phyloP scores from a whole-genome alignment of 2,113 vertebrate genomes.

The Siniperca chuatsi region DNA sequence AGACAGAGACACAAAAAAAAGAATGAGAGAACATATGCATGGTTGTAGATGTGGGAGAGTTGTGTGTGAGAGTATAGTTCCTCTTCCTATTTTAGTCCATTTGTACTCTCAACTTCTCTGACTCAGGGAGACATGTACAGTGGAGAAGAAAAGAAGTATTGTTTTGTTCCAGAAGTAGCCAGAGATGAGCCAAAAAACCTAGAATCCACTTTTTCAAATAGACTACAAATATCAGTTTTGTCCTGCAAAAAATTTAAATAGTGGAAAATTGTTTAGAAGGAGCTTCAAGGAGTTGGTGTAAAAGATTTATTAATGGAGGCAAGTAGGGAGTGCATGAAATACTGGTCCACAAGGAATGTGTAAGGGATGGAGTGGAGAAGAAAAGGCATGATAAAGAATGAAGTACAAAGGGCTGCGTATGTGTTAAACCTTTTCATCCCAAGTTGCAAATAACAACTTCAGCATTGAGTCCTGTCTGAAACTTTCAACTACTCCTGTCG shows the following conservation, averaged over 20 bases:
- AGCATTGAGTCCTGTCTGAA: neutral
- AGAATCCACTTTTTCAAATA: neutral
- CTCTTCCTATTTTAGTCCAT: slow-evolving; percentile 30
- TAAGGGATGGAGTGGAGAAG: slow-evolving; percentile 5
- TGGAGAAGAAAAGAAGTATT: neutral
- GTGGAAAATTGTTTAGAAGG: neutral
- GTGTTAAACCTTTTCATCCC: slow-evolving; percentile 19
- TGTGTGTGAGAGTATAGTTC: slow-evolving; percentile 36
- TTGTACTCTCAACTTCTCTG: slow-evolving; percentile 19
- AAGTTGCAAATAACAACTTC: slow-evolving; percentile 2
- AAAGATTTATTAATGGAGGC: slow-evolving; percentile 21
- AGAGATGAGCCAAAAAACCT: neutral
- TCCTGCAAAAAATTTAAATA: neutral
- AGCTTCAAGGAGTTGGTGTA: neutral
- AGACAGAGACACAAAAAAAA: slow-evolving; percentile 21
- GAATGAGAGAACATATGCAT: slow-evolving; percentile 16
- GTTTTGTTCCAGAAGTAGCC: neutral
- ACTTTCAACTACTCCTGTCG: neutral
- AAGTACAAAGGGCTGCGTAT: neutral
- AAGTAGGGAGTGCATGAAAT: slow-evolving; percentile 19
- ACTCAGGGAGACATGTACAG: neutral
- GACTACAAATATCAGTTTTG: neutral
- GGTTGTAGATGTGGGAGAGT: slow-evolving; percentile 30
- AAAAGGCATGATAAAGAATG: slow-evolving; percentile 30
- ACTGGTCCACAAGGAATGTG: slow-evolving; percentile 20